These are phyloP conservation scores for Eupithecia subfuscata DNA, from an alignment of 2,888 invertebrate genomes.

Conservation along the genomic window DNA sequence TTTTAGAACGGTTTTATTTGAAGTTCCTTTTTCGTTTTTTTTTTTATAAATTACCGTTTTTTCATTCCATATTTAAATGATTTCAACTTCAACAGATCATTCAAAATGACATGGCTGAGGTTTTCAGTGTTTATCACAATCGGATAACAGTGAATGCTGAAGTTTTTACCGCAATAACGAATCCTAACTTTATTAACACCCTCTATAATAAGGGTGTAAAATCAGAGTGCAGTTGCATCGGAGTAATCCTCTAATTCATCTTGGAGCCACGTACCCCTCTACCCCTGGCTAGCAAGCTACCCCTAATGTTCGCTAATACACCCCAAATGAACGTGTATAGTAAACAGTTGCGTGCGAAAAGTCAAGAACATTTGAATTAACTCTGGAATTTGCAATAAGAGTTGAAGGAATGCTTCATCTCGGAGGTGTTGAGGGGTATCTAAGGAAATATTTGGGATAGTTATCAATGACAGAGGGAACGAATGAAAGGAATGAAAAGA, in stretches of 20 bases:
- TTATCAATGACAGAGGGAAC: neutral
- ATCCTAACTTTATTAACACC: slow-evolving; percentile 46
- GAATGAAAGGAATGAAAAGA: slow-evolving; percentile 4
- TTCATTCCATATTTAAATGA: neutral
- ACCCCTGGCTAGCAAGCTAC: slow-evolving; percentile 26
- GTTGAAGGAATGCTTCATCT: slow-evolving; percentile 27
- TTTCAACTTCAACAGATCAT: neutral
- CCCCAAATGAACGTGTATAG: slow-evolving; percentile 70
- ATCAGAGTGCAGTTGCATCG: slow-evolving; percentile 83
- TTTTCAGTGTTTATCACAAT: neutral
- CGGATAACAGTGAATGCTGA: neutral
- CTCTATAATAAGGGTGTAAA: slow-evolving; percentile 75
- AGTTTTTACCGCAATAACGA: neutral
- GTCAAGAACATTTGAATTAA: slow-evolving; percentile 64
- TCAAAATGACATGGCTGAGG: neutral
- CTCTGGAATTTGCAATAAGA: slow-evolving; percentile 36
- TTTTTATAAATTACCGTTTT: neutral
- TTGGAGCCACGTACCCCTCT: slow-evolving; percentile 56
- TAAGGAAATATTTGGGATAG: slow-evolving; percentile 3
- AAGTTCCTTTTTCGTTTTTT: neutral
- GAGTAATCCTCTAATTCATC: slow-evolving; percentile 83
- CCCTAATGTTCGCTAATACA: slow-evolving; percentile 71
- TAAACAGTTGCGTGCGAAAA: slow-evolving; percentile 80
- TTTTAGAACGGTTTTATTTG: slow-evolving; percentile 35
- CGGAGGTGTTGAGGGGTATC: slow-evolving; percentile 7